Conservation (phyloP, 2,797 vertebrate species). For the Cossypha polioptera region DNA sequence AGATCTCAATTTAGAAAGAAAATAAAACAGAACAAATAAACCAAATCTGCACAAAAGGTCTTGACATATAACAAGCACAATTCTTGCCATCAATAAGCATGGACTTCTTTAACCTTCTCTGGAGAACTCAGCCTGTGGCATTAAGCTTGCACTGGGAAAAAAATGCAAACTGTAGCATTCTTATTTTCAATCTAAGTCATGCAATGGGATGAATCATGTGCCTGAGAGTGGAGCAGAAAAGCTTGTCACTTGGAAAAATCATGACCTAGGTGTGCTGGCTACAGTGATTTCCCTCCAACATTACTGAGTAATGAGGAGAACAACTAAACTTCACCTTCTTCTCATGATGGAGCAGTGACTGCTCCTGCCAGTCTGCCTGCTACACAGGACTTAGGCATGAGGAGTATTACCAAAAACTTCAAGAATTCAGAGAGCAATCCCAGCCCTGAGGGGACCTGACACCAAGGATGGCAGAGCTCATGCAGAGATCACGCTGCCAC, state of each 20-base stretch:
- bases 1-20: not conserved
- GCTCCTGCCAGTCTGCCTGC: not conserved
- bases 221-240: not conserved
- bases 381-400: not conserved
- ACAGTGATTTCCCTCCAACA: not conserved
- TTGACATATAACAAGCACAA: not conserved
- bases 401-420: not conserved
- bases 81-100: not conserved
- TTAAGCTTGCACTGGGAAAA: not conserved
- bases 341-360: not conserved
- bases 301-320: not conserved
- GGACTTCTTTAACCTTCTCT: not conserved
- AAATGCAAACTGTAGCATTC: not conserved
- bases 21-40: not conserved
- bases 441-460: not conserved
- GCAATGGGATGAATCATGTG: not conserved
- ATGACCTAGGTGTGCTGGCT: not conserved
- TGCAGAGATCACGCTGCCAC: not conserved
- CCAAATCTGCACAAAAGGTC: not conserved
- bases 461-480: not conserved
- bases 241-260: not conserved
- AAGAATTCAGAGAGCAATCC: not conserved
- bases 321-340: not conserved
- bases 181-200: constrained; percentile 1
- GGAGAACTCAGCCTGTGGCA: not conserved